Conservation (phyloP, 2,797 vertebrate species). For the Pseudomugil tenellus region DNA sequence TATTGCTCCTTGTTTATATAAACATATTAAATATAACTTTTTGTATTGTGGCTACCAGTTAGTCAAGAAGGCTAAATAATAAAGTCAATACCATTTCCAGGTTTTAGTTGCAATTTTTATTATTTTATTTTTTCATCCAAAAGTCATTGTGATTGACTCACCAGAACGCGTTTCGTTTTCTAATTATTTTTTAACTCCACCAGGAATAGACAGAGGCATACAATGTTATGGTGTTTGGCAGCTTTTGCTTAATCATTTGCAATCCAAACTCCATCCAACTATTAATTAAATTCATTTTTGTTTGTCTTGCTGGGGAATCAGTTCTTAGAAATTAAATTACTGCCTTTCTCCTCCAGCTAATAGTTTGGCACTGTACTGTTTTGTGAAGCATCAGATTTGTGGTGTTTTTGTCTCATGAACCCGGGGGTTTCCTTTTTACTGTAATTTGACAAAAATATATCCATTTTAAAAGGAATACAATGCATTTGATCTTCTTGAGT, state of each 20-base stretch:
- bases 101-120: not conserved
- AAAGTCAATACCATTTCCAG: not conserved
- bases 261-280: conserved; percentile 1
- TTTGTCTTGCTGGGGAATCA: not conserved
- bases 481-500: not conserved
- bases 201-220: not conserved
- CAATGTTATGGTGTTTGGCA: conserved; percentile 1
- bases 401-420: conserved; percentile 4
- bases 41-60: no score
- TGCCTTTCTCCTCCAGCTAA: not conserved
- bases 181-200: conserved; percentile 35
- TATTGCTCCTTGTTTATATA: not conserved
- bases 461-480: conserved; percentile 2
- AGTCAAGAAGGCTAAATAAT: not conserved
- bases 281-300: not conserved
- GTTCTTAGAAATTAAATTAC: not conserved
- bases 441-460: conserved; percentile 17
- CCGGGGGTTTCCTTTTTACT: conserved; percentile 1
- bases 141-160: not conserved
- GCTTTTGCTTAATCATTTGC: not conserved
- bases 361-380: conserved; percentile 8
- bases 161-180: conserved; percentile 30
- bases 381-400: not conserved
- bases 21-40: no score
- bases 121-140: conserved; percentile 7